A percentile compares a stretch with the other conserved stretches of the same genome.
Conservation (phyloP, 2,113 vertebrate genomes). For the Pomatostomus ruficeps region DNA sequence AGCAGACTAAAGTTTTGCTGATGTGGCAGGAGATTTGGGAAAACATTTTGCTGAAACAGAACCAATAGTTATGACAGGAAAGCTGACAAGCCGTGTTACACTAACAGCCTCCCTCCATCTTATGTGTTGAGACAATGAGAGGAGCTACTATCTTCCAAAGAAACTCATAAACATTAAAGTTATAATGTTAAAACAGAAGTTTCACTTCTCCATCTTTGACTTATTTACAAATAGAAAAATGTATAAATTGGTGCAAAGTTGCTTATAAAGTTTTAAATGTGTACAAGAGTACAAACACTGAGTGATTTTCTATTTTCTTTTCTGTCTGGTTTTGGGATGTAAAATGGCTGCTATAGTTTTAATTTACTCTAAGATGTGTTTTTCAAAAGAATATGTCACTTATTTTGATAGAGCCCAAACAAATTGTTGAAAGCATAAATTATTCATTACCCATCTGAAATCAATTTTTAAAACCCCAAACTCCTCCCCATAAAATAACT, state of each 20-base stretch:
- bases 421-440: neutral
- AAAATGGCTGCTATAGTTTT: neutral
- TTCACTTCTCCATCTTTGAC: neutral
- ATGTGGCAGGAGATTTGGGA: neutral
- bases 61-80: neutral
- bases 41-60: neutral
- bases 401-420: neutral
- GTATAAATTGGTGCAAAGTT: neutral
- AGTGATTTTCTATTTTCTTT: neutral
- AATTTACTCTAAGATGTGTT: neutral
- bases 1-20: neutral
- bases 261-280: neutral
- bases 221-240: neutral
- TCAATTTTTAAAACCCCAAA: neutral
- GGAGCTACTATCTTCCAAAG: neutral
- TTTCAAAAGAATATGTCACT: neutral
- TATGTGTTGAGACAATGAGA: neutral
- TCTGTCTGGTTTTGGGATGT: neutral
- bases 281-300: neutral
- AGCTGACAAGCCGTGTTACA: neutral
- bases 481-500: neutral
- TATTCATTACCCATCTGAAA: neutral
- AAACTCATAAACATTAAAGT: neutral
- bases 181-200: neutral
- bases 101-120: neutral